phyloP scores from a whole-genome alignment of 2,113 vertebrate species.

The Glaucidium brasilianum region DNA sequence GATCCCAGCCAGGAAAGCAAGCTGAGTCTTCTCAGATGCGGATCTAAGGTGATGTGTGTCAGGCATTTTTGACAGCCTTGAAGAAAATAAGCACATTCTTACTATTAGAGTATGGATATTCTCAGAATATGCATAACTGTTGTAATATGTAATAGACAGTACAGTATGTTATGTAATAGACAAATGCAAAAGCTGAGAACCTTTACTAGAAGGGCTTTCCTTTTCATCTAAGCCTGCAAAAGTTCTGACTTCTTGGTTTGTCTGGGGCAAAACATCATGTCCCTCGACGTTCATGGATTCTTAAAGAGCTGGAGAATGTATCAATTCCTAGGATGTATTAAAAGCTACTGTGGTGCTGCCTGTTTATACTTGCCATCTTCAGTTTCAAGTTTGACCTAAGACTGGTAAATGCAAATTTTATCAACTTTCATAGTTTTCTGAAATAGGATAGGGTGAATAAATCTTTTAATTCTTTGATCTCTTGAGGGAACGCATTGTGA shows the following conservation, averaged over 20 bases:
- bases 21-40: background rate
- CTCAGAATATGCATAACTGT: background rate
- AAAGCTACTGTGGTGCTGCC: background rate
- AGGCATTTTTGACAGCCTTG: background rate
- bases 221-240: background rate
- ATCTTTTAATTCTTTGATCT: background rate
- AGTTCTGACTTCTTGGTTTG: background rate
- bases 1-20: background rate
- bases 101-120: background rate
- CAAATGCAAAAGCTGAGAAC: background rate
- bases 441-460: background rate
- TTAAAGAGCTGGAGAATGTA: background rate
- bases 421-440: background rate
- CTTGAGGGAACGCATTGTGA: background rate
- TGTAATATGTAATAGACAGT: background rate
- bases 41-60: background rate
- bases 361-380: background rate
- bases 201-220: background rate
- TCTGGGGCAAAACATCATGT: background rate
- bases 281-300: background rate
- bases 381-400: background rate
- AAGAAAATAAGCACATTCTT: background rate
- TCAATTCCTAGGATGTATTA: background rate
- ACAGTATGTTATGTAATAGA: background rate
- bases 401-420: background rate